Evolutionary conservation across 2,113 vertebrate species (phyloP), one percentile per base, ranked within the genome.

Genomic region (Sceloporus undulatus): DNA sequence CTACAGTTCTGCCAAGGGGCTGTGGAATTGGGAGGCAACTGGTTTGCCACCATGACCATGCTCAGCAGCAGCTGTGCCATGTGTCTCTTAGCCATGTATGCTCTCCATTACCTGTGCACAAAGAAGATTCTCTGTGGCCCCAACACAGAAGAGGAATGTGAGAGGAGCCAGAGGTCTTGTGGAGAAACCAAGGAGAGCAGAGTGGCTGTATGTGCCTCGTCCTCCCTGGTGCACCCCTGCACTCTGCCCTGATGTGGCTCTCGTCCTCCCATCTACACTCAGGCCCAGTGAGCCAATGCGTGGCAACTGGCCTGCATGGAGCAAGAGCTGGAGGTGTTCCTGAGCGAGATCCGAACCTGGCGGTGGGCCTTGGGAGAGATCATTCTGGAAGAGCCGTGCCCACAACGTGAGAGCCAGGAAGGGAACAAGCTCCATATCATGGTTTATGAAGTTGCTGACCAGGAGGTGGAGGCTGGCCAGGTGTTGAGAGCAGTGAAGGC

Each of bases 271-370:
- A 7, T 3, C 1, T 18, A 7, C 73, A 77, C 8, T 19, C 59
- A 34, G 7, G 14, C 59, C n/a, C 59, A 76, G 16, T 56, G 76
- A n/a, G 73, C 16, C 0, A 81, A 89, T 0, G 4, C 56, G 7
- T 59, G 5, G 1, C 79, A 82, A 34, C 71, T 89, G 84, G 73
- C 59, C n/a, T 14, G n/a, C 78, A 89, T 89, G 88, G 88, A 89
- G 48, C 9, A 52, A 1, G 56, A 70, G 25, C 71, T 89, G 79
- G 42, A 76, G 59, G 71, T 6, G 4, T 81, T 86, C 23, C 4
- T 89, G 40, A 8, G 6, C 2, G 79, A 89, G 59, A 70, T 89
- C 56, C 56, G 56, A 4, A 56, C 25, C 40, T 78, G 71, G 23
- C 71, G 79, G 23, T 21, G 23, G 4, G 48, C 13, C 14, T 56